Percentiles rank a stretch among this genome's conserved stretches.
Conservation (phyloP, 53 echinoderm and acorn worm genomes). For the Holothuria scabra region DNA sequence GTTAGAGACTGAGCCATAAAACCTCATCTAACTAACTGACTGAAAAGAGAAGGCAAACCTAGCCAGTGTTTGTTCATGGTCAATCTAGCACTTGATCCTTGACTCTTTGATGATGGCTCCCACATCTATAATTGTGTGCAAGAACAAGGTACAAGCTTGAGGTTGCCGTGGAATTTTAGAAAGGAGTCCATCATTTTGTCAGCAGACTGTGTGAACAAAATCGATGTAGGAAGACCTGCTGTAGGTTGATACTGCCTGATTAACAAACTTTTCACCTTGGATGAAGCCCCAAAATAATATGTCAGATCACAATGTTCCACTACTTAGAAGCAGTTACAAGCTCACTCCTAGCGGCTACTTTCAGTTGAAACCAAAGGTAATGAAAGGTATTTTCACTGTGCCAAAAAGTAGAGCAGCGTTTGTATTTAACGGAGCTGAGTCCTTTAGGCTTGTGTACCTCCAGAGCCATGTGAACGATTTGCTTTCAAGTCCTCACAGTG, state of each 20-base stretch:
- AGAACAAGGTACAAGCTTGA: too few relatives aligned
- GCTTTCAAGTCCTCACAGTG: neutral
- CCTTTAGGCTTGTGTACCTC: slow-evolving; percentile 20
- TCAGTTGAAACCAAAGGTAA: neutral
- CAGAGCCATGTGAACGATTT: slow-evolving; percentile 56
- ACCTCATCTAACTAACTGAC: too few relatives aligned
- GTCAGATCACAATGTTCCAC: slow-evolving; percentile 36
- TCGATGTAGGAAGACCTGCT: neutral
- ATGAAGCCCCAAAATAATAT: neutral
- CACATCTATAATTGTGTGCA: too few relatives aligned
- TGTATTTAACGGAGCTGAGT: slow-evolving; percentile 31
- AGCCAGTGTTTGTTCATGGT: too few relatives aligned
- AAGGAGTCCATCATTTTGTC: too few relatives aligned
- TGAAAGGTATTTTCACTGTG: neutral
- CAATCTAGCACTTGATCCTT: too few relatives aligned
- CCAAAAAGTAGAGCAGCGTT: slow-evolving; percentile 29
- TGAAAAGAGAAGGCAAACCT: too few relatives aligned
- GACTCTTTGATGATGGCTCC: too few relatives aligned
- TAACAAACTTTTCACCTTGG: neutral
- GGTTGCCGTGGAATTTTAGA: too few relatives aligned
- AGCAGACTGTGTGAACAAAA: slow-evolving; percentile 22
- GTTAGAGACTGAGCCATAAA: too few relatives aligned
- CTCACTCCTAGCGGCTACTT: slow-evolving; percentile 3
- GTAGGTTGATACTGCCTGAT: slow-evolving; percentile 18
- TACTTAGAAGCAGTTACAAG: neutral